phyloP scores from a whole-genome alignment of 2,113 vertebrate species.

The Crypturellus undulatus region DNA sequence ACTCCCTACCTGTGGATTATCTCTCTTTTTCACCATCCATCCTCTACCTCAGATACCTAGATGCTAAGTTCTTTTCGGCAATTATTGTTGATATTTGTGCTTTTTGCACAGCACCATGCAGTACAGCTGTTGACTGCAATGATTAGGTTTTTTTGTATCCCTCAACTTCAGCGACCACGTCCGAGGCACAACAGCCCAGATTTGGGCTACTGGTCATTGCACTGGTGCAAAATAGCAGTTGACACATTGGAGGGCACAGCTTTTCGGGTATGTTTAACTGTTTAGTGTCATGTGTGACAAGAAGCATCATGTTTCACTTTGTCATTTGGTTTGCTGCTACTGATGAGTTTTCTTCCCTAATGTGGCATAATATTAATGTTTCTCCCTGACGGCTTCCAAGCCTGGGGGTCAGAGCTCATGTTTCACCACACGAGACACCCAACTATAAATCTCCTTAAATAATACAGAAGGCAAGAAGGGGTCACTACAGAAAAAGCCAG shows the following conservation, averaged over 20 bases:
- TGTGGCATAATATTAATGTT: slow-evolving; percentile 92
- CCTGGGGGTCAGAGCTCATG: slow-evolving; percentile 90
- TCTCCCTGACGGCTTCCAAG: slow-evolving; percentile 84
- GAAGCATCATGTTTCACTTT: slow-evolving; percentile 58
- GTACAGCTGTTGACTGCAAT: not conserved
- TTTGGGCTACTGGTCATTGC: not conserved
- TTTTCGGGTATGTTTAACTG: slow-evolving; percentile 38
- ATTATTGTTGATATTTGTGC: not conserved
- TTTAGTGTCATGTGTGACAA: slow-evolving; percentile 44
- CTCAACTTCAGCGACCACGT: not conserved
- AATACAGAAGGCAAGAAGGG: slow-evolving; percentile 89
- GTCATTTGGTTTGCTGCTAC: slow-evolving; percentile 67
- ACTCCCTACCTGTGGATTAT: not conserved
- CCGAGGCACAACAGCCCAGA: not conserved
- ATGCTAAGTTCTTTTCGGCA: not conserved
- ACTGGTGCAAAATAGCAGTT: not conserved
- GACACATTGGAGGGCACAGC: slow-evolving; percentile 23
- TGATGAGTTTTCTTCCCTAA: slow-evolving; percentile 71
- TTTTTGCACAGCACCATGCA: not conserved
- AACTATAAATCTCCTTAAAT: slow-evolving; percentile 98
- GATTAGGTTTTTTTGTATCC: not conserved
- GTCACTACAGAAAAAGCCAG: slow-evolving; percentile 91
- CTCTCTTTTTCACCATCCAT: not conserved
- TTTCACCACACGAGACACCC: slow-evolving; percentile 89
- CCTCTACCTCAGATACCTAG: not conserved